Percentiles rank a stretch among this genome's conserved stretches.
Evolutionary conservation across 1,140 invertebrate genomes (phyloP).

Genomic region (Drosophila albomicans): DNA sequence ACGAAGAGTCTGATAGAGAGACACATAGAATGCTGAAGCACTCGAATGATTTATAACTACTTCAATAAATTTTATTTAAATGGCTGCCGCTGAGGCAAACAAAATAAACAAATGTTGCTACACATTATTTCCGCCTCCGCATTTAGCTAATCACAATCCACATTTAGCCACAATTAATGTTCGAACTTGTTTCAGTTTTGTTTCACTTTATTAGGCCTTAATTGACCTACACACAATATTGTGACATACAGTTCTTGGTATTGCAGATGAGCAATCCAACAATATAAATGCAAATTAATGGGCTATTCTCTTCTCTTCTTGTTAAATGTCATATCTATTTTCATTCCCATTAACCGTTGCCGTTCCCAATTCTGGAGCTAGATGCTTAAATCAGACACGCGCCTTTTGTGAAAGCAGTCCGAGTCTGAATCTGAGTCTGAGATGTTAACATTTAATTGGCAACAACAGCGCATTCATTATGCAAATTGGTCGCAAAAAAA

Average conservation of each 20-base stretch:
- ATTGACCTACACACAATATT: conserved; percentile 45
- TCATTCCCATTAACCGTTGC: conserved; percentile 1
- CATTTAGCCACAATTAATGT: conserved; percentile 49
- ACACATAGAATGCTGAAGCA: conserved; percentile 49
- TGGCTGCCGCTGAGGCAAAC: conserved; percentile 46
- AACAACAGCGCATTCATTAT: conserved; percentile 68
- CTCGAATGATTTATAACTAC: conserved; percentile 69
- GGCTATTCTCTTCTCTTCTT: not conserved
- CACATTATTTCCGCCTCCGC: conserved; percentile 71
- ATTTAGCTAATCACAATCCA: conserved; percentile 51
- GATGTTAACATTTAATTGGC: conserved; percentile 66
- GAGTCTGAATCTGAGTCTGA: not conserved
- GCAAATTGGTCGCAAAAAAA: conserved; percentile 63
- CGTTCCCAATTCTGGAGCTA: conserved; percentile 13
- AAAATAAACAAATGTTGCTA: conserved; percentile 48
- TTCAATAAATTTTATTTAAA: conserved; percentile 74
- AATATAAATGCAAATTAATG: conserved; percentile 7
- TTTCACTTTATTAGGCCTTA: conserved; percentile 39
- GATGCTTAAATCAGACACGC: conserved; percentile 47
- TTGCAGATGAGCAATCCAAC: not conserved
- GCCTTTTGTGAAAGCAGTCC: conserved; percentile 61
- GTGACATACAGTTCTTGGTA: not conserved
- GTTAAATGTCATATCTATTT: conserved; percentile 24
- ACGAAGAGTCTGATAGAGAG: conserved; percentile 15
- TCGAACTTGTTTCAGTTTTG: conserved; percentile 13